These are phyloP conservation scores for Baccha elongata DNA, from an alignment of 2,888 invertebrate genomes.

Conservation along the genomic window DNA sequence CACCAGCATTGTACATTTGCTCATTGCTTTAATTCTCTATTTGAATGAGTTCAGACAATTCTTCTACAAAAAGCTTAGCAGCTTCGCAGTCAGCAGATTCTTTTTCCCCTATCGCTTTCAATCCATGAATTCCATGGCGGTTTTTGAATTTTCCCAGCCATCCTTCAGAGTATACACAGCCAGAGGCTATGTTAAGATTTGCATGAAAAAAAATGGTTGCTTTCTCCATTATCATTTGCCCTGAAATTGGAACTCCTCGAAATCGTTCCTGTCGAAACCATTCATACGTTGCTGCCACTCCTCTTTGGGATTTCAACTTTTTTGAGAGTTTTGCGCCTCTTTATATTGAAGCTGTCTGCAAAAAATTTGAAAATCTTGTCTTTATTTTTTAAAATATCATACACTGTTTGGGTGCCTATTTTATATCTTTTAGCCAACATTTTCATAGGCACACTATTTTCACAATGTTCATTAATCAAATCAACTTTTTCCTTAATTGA, in stretches of 20 bases:
- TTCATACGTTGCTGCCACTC: too few relatives aligned
- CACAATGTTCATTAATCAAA: too few relatives aligned
- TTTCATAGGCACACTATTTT: slow-evolving; percentile 13
- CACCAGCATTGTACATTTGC: slow-evolving; percentile 43
- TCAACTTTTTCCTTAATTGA: slow-evolving; percentile 2
- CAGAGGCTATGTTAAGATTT: too few relatives aligned
- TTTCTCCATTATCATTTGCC: too few relatives aligned
- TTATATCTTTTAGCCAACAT: neutral
- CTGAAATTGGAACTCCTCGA: too few relatives aligned
- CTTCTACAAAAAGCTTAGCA: too few relatives aligned
- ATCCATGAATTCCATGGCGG: slow-evolving; percentile 15
- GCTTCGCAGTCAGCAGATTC: slow-evolving; percentile 22
- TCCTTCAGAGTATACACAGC: too few relatives aligned
- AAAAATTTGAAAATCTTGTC: slow-evolving; percentile 6
- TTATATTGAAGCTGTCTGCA: neutral
- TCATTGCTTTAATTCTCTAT: slow-evolving; percentile 22
- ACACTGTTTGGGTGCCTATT: slow-evolving; percentile 14
- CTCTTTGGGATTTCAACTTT: too few relatives aligned
- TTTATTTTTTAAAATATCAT: slow-evolving; percentile 1
- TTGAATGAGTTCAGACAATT: slow-evolving; percentile 23
- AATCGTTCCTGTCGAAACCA: too few relatives aligned
- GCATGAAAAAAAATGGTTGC: too few relatives aligned
- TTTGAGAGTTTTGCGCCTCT: slow-evolving; percentile 32
- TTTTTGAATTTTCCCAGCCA: too few relatives aligned
- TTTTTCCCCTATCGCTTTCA: slow-evolving; percentile 27